A percentile compares a stretch with the other conserved stretches of the same genome.
Evolutionary conservation across 2,797 vertebrate species (phyloP).

Genomic region (Crotalus adamanteus): DNA sequence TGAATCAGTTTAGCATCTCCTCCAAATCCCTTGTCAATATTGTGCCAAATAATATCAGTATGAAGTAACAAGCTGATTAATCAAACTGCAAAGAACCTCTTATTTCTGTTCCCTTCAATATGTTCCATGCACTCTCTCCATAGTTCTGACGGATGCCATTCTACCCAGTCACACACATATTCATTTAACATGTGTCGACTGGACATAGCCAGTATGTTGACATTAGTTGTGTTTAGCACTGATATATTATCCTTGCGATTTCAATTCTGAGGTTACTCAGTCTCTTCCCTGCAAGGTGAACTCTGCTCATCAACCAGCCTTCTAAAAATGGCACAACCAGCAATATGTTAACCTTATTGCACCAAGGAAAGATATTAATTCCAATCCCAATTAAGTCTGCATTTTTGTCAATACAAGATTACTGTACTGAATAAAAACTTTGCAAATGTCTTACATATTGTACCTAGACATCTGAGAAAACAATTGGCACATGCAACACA

Average conservation of each 20-base stretch:
- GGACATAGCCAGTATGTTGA: too few species aligned
- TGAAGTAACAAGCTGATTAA: neutral
- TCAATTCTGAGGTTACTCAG: neutral
- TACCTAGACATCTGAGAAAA: neutral
- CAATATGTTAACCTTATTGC: neutral
- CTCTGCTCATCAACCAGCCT: neutral
- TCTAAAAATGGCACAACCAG: neutral
- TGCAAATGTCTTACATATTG: neutral
- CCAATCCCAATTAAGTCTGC: neutral
- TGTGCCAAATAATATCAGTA: neutral
- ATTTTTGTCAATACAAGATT: neutral
- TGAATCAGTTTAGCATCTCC: neutral
- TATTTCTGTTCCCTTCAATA: neutral
- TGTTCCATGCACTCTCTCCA: neutral
- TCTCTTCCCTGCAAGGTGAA: neutral
- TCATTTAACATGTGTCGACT: neutral
- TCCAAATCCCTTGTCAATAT: neutral
- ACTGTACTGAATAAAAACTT: neutral
- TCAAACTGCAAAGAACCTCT: neutral
- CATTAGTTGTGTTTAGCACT: neutral
- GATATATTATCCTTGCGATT: neutral
- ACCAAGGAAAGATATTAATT: neutral
- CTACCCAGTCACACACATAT: neutral
- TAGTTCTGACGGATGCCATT: neutral
- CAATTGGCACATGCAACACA: neutral